Base-by-base conservation (phyloP, 2,888 invertebrate species). In the Parthenolecanium corni region DNA sequence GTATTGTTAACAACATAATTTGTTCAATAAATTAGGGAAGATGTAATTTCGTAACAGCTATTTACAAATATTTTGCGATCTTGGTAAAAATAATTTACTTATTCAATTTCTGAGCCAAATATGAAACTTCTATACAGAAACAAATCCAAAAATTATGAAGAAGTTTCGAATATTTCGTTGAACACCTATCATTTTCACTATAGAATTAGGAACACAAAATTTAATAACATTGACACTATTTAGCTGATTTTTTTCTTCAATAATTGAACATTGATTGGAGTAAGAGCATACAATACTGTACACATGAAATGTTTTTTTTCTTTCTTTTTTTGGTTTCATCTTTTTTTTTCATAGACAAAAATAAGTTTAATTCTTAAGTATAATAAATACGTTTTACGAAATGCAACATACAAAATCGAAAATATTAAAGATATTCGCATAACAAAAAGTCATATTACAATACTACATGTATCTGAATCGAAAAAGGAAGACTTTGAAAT, bases 11-110 rank as follows among this genome's bases (percentile, higher is more conserved):
- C 58, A 49, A 23, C 21, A 58, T 58, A 57, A 46, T 58, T 58
- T 58, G 58, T 58, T 58, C 58, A 58, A 47, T 58, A 58, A 58
- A 58, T 58, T 49, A 58, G 36, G 20, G 24, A 49, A 51, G 46
- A 58, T 38, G 21, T 20, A 25, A 25, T 51, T 51, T 11, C 51
- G 21, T 18, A 51, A 51, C 24, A 14, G 20, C 18, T 9, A 18
- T 47, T 20, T 20, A 47, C n/a, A 47, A 16, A 20, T 12, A 12
- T 3, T 6, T 20, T 20, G 3, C n/a, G 14, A 6, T 44, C 47
- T 16, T 21, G 21, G 2, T 18, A 47, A 47, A 44, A 18, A 44
- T 16, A 3, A 16, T 44, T 3, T 9, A 44, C 3, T 44, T 14
- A 31, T 16, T 44, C 44, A 44, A 44, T 16, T 4, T 44, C 44